These are phyloP conservation scores for Aplidium turbinatum DNA, from an alignment of 23 tunicate species.

Conservation along the genomic window DNA sequence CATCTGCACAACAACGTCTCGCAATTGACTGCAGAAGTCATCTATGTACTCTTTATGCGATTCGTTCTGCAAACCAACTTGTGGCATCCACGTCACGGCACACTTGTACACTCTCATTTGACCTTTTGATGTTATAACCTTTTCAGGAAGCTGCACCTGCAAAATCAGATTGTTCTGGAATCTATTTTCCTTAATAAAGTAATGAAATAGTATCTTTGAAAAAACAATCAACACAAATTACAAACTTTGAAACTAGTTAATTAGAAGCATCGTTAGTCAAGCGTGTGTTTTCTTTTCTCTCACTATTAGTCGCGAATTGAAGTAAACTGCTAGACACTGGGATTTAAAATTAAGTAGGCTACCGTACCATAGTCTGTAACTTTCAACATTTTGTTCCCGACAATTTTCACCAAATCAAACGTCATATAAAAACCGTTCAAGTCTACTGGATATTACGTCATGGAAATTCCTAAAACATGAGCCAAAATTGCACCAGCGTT, in stretches of 20 bases:
- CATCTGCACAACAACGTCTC: constrained; percentile 14
- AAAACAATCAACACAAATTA: neutral
- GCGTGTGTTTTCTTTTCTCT: neutral
- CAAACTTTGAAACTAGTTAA: neutral
- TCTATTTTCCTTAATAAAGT: no score
- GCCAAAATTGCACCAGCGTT: no score
- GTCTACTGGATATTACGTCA: no score
- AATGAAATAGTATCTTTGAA: constrained; percentile 6
- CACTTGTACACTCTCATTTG: constrained; percentile 40
- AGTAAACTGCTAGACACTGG: no score
- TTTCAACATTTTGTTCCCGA: no score
- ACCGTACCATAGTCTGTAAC: no score
- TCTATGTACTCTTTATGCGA: constrained; percentile 34
- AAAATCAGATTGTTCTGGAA: no score
- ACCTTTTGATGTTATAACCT: constrained; percentile 24
- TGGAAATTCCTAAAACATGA: no score
- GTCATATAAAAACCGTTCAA: no score
- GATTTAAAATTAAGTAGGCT: no score
- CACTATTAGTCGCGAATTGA: no score
- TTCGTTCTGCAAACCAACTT: constrained; percentile 36
- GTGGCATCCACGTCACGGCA: constrained; percentile 52
- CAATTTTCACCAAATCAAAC: no score
- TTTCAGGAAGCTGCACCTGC: constrained; percentile 41
- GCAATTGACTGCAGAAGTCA: constrained; percentile 36
- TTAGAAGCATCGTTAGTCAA: neutral